Conservation (phyloP, 2,113 vertebrate species). For the Phalacrocorax pelagicus region DNA sequence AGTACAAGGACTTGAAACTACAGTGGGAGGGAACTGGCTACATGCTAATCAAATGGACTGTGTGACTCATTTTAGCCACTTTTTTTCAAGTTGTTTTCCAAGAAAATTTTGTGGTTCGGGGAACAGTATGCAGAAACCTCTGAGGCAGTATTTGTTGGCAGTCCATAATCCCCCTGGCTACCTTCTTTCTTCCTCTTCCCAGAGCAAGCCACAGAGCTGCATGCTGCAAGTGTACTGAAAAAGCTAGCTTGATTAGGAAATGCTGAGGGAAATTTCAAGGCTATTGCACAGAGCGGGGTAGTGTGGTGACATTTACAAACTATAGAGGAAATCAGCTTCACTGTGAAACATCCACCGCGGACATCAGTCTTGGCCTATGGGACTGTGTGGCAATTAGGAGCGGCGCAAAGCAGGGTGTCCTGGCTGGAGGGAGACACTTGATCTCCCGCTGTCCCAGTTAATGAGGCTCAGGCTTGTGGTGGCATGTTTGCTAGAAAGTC, state of each 20-base stretch:
- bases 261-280: background rate
- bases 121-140: background rate
- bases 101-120: background rate
- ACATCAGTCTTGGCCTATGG: too few species aligned
- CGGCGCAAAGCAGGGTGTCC: background rate
- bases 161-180: background rate
- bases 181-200: background rate
- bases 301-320: background rate
- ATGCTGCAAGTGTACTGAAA: background rate
- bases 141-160: background rate
- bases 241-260: conserved; percentile 1
- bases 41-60: background rate
- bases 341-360: background rate
- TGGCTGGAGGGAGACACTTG: background rate
- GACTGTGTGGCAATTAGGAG: background rate
- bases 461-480: background rate
- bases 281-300: background rate
- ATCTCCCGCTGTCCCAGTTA: background rate
- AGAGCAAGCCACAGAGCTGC: background rate
- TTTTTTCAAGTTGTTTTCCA: background rate
- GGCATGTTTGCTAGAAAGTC: background rate
- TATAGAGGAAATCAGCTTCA: background rate
- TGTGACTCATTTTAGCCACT: background rate
- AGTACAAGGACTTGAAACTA: background rate
- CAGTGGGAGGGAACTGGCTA: background rate